Base-by-base conservation (phyloP, 2,888 invertebrate genomes). In the Trichacis sp. region DNA sequence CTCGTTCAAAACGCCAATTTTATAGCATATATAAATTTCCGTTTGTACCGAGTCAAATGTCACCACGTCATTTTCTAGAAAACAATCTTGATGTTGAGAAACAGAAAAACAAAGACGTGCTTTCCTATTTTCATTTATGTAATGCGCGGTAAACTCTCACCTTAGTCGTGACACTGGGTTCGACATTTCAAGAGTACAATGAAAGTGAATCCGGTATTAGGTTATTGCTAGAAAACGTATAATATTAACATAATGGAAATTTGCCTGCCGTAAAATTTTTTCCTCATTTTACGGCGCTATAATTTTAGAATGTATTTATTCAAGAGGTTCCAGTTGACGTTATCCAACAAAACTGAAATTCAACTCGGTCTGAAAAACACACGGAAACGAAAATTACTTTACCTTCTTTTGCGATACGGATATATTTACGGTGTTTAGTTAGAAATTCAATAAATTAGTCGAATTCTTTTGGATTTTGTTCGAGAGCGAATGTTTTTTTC, bases 111-210 rank as follows among this genome's bases (percentile, higher is more conserved):
- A 17, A 15, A 42, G 42, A 17, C 17, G 36, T 38, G 33, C 36
- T 63, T 58, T 63, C 50, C 52, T 63, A 49, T 63, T 63, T 64
- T 59, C 54, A 38, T 57, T 54, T 59, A 57, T 57, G 48, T 56
- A 62, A 62, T 24, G 56, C 15, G 33, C 48, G 38, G 53, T 53
- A 47, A 43, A 63, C 58, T 57, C 57, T 63, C 54, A 58, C 58
- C 58, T 36, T 14, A 33, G 50, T 63, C 63, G 58, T 58, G 54
- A 63, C 50, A 49, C 47, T 20, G 46, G 5, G 24, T 56, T 62
- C 56, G 62, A 52, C 57, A 57, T 57, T 63, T 57, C 29, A 53
- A 53, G 53, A 63, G 46, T 63, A 43, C 63, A 38, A 40, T 47
- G 45, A 55, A 52, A 52, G 50, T 63, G 51, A 51, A 42, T 42